A percentile compares a stretch with the other conserved stretches of the same genome.
These are phyloP conservation scores for Balaeniceps rex DNA, from an alignment of 2,113 vertebrate genomes.

Conservation along the genomic window DNA sequence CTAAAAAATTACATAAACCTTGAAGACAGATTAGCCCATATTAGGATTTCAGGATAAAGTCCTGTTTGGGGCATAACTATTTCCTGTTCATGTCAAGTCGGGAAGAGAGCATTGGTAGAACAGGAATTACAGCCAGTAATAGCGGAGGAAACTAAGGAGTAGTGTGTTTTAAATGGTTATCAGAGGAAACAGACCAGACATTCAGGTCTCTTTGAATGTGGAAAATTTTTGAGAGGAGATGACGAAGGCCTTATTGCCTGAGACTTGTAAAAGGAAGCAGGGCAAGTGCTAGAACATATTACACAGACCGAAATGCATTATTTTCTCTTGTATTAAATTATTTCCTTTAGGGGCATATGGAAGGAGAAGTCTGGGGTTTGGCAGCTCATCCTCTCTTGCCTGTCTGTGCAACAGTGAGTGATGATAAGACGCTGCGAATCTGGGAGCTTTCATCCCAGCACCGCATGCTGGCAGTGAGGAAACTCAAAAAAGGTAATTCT, in stretches of 20 bases:
- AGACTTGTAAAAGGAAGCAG: background rate
- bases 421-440: slow-evolving; percentile 93
- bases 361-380: slow-evolving; percentile 96
- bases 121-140: background rate
- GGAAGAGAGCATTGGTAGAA: background rate
- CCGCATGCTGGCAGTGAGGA: slow-evolving; percentile 96
- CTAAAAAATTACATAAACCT: background rate
- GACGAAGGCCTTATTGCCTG: background rate
- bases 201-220: background rate
- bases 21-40: background rate
- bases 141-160: background rate
- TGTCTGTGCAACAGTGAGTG: slow-evolving; percentile 94
- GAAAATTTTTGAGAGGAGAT: background rate
- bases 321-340: background rate
- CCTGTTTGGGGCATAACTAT: background rate
- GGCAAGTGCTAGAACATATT: background rate
- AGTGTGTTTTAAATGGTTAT: background rate
- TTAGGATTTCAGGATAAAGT: background rate
- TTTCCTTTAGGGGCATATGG: slow-evolving; percentile 89
- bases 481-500: slow-evolving; percentile 92
- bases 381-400: slow-evolving; percentile 92
- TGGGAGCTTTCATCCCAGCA: slow-evolving; percentile 96
- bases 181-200: background rate
- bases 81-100: background rate
- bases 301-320: background rate